These are phyloP conservation scores for Okamejei kenojei DNA, from an alignment of 2,797 vertebrate genomes.

Conservation along the genomic window DNA sequence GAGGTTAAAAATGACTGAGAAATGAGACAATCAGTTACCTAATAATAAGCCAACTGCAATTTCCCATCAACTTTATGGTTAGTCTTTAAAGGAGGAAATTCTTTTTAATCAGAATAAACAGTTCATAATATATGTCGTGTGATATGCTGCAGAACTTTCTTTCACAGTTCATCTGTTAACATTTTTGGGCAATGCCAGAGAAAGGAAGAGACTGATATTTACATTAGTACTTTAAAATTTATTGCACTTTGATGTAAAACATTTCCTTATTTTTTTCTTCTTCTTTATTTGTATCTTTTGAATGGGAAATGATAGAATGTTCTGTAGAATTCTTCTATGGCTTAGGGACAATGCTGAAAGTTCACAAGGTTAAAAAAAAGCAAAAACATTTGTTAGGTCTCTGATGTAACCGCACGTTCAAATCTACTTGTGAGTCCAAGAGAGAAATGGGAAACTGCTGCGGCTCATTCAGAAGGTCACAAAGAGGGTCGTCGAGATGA, in stretches of 20 bases:
- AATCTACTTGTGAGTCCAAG: neutral
- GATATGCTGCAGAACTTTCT: conserved; percentile 14
- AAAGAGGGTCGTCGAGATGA: neutral
- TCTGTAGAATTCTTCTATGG: no score
- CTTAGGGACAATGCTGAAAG: neutral
- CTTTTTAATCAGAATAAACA: conserved; percentile 24
- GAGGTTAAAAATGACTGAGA: neutral
- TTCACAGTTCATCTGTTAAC: neutral
- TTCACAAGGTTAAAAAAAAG: neutral
- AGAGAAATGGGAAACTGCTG: neutral
- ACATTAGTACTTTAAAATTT: neutral
- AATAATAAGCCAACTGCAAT: neutral
- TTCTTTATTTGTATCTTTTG: conserved; percentile 14
- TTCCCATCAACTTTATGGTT: neutral
- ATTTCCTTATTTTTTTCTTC: neutral
- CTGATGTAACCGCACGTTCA: neutral
- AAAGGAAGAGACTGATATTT: neutral
- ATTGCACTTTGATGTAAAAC: conserved; percentile 15
- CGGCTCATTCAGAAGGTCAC: neutral
- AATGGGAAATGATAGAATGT: neutral
- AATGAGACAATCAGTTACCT: neutral
- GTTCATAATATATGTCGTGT: conserved; percentile 32
- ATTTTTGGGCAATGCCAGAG: conserved; percentile 22
- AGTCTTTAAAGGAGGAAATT: conserved; percentile 1
- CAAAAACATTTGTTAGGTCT: neutral